These are phyloP conservation scores for Poecilia velifera DNA, from an alignment of 2,797 vertebrate genomes.

Conservation along the genomic window DNA sequence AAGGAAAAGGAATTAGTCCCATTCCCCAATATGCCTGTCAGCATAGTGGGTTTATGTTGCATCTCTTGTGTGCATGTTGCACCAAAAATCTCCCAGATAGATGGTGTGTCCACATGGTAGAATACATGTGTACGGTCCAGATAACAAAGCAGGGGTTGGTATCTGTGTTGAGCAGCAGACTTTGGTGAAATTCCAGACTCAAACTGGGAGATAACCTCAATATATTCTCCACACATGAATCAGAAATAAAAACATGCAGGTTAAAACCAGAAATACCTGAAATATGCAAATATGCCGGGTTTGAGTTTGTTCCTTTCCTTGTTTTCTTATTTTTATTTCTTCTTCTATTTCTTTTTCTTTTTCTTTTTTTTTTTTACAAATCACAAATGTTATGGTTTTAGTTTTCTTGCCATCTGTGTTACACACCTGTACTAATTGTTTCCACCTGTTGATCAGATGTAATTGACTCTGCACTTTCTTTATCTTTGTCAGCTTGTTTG, in stretches of 20 bases:
- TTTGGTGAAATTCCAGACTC: conserved; percentile 37
- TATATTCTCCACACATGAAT: background rate
- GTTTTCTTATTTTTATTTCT: no score
- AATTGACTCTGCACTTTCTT: background rate
- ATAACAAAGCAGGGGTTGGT: conserved; percentile 66
- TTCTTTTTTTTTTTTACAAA: background rate
- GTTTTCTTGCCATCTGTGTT: background rate
- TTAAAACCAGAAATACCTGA: background rate
- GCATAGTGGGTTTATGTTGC: conserved; percentile 42
- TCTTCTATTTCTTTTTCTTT: background rate
- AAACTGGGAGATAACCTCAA: conserved; percentile 27
- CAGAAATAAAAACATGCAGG: background rate
- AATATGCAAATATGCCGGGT: background rate
- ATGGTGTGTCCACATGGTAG: conserved; percentile 43
- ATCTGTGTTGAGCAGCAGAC: conserved; percentile 49
- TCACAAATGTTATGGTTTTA: background rate
- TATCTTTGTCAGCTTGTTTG: background rate
- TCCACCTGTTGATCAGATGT: background rate
- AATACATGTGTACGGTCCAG: conserved; percentile 61
- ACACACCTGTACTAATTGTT: background rate
- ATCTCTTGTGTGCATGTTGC: conserved; percentile 48
- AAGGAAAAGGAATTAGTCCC: conserved; percentile 1
- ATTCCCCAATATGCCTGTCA: conserved; percentile 49
- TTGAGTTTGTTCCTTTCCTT: background rate
- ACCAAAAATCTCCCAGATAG: conserved; percentile 53